Base-by-base conservation (phyloP, 2,888 invertebrate species). In the Clusia tigrina region DNA sequence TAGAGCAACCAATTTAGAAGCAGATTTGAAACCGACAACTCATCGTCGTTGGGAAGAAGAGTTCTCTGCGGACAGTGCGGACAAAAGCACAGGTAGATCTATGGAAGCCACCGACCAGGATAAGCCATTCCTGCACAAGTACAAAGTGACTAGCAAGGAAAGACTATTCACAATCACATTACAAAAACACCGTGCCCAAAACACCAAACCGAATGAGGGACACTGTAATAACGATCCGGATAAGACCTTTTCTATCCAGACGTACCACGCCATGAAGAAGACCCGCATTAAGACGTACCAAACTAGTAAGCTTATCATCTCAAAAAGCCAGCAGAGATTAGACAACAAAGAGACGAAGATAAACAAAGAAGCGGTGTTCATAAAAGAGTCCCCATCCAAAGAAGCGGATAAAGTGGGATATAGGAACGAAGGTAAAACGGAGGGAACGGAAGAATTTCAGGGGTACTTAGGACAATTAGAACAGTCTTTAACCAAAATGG, bases 201-300 rank as follows among this genome's bases (percentile, higher is more conserved):
- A 10, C 48, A 18, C 12, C 15, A 6, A 3, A 3, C n/a, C 23
- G 18, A 2, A 17, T 1, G 17, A 24, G 42, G n/a, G 38, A 10
- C 53, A n/a, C 6, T 42, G 24, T 18, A 42, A 60, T 24, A 52
- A 2, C 18, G 52, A 52, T 20, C 6, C 24, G 12, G 42, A 42
- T 42, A 2, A 42, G n/a, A 12, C n/a, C n/a, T n/a, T n/a, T n/a
- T n/a, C n/a, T n/a, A n/a, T n/a, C n/a, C n/a, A n/a, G n/a, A 9
- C 6, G 6, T 12, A 6, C 12, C 32, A 32, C 32, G 12, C 6
- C 54, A 61, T 55, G 55, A 67, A 20, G 62, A 67, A 65, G 62
- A 69, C 69, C 65, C 62, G 51, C 9, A 67, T 70, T 26, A 61
- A 25, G 2, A 62, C 64, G 25, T 70, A 71, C 23, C 64, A 65